Conservation (phyloP, 2,113 vertebrate genomes). For the Cheirogaleus medius region DNA sequence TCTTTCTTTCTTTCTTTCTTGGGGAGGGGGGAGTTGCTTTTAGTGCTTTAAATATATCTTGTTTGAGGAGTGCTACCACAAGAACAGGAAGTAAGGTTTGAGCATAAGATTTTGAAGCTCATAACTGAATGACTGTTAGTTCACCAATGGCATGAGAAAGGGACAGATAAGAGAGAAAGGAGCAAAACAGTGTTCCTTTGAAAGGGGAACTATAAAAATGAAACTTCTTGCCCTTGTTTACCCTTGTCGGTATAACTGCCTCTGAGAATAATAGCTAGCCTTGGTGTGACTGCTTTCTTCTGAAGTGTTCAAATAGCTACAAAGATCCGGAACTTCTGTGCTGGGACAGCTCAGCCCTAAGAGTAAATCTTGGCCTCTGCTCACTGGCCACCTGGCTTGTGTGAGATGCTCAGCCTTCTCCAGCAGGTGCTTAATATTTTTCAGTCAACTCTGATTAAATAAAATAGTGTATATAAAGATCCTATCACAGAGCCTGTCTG, state of each 20-base stretch:
- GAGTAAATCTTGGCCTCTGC: background rate
- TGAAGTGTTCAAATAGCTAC: background rate
- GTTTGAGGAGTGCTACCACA: background rate
- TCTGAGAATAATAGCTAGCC: background rate
- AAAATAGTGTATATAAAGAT: background rate
- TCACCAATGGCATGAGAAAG: background rate
- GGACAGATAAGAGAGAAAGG: background rate
- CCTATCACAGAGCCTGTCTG: background rate
- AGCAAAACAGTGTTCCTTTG: background rate
- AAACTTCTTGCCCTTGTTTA: background rate
- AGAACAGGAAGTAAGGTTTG: background rate
- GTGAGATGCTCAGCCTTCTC: background rate
- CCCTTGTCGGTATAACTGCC: background rate
- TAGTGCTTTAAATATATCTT: background rate
- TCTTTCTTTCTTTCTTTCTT: background rate
- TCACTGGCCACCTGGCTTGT: background rate
- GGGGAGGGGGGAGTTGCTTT: background rate
- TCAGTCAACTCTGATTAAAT: background rate
- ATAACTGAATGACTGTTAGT: background rate
- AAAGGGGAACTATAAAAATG: background rate
- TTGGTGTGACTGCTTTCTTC: background rate
- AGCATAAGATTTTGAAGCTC: background rate
- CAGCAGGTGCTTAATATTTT: background rate
- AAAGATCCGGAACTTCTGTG: background rate
- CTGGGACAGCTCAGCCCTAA: background rate